phyloP scores from a whole-genome alignment of 2,113 vertebrate species.

The Plotosus lineatus region DNA sequence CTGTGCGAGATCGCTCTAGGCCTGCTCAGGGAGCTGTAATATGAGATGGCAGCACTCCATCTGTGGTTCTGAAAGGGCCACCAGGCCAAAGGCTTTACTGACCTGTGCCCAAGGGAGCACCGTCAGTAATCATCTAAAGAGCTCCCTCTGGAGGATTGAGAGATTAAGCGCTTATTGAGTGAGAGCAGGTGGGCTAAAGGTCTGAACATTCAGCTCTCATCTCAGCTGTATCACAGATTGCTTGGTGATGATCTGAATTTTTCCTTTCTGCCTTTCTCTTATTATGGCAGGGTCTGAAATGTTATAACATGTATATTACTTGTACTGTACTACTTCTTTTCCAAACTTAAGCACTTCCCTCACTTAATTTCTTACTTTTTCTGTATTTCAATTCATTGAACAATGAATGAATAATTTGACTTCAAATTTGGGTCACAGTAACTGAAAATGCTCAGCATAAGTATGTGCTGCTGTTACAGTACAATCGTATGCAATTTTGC shows the following conservation, averaged over 20 bases:
- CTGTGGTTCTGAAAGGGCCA: constrained; percentile 57
- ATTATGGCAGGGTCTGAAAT: background rate
- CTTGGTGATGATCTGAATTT: constrained; percentile 23
- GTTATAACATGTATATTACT: background rate
- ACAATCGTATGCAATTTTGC: background rate
- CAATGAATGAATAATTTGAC: no score
- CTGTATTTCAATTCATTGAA: background rate
- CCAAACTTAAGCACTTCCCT: background rate
- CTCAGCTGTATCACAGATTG: constrained; percentile 10
- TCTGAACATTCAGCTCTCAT: constrained; percentile 9
- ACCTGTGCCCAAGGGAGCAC: constrained; percentile 59
- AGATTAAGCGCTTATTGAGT: constrained; percentile 47
- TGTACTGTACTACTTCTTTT: background rate
- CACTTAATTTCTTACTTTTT: background rate
- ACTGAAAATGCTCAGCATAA: background rate
- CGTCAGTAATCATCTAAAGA: constrained; percentile 52
- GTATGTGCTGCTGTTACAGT: background rate
- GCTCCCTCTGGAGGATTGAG: constrained; percentile 60
- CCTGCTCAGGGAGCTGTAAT: constrained; percentile 53
- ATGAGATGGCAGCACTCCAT: constrained; percentile 56
- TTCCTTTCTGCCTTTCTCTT: background rate
- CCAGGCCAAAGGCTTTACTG: constrained; percentile 53
- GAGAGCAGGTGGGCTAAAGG: constrained; percentile 60
- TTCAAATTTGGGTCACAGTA: background rate
- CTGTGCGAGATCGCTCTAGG: constrained; percentile 44